Percentiles rank a stretch among this genome's conserved stretches.
These are phyloP conservation scores for Eupleurogrammus muticus DNA, from an alignment of 2,797 vertebrate genomes.

Conservation along the genomic window DNA sequence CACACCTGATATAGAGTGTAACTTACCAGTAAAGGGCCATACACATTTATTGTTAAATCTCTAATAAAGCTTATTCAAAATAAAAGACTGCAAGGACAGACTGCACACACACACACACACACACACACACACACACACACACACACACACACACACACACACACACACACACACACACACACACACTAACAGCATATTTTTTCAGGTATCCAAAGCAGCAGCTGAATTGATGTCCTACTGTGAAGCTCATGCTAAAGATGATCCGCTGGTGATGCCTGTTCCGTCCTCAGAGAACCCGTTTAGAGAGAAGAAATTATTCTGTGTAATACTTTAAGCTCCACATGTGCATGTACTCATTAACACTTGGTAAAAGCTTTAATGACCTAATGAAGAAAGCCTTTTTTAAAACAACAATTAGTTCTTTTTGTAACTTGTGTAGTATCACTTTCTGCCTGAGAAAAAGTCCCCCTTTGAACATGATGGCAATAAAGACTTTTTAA, in stretches of 20 bases:
- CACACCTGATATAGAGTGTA: too few species aligned
- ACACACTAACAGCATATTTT: conserved; percentile 5
- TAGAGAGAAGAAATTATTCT: conserved; percentile 86
- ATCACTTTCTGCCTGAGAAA: conserved; percentile 5
- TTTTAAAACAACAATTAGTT: conserved; percentile 20
- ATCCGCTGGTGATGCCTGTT: conserved; percentile 84
- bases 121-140: too few species aligned
- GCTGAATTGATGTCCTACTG: conserved; percentile 91
- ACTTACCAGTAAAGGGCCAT: too few species aligned
- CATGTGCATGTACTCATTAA: neutral
- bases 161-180: neutral
- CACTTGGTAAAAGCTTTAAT: conserved; percentile 10
- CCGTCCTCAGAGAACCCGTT: conserved; percentile 85
- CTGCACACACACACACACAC: too few species aligned
- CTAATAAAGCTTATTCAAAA: too few species aligned
- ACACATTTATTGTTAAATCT: too few species aligned
- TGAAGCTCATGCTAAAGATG: conserved; percentile 89
- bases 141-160: too few species aligned
- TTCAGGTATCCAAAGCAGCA: conserved; percentile 91
- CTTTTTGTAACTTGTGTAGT: conserved; percentile 26
- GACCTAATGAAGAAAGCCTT: neutral
- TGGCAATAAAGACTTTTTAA: conserved; percentile 66
- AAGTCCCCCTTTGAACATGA: conserved; percentile 17
- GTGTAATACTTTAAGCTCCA: conserved; percentile 69
- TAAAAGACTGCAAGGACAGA: too few species aligned